Evolutionary conservation across 1,140 invertebrate genomes (phyloP).

Genomic region (Lepidurus couesii): DNA sequence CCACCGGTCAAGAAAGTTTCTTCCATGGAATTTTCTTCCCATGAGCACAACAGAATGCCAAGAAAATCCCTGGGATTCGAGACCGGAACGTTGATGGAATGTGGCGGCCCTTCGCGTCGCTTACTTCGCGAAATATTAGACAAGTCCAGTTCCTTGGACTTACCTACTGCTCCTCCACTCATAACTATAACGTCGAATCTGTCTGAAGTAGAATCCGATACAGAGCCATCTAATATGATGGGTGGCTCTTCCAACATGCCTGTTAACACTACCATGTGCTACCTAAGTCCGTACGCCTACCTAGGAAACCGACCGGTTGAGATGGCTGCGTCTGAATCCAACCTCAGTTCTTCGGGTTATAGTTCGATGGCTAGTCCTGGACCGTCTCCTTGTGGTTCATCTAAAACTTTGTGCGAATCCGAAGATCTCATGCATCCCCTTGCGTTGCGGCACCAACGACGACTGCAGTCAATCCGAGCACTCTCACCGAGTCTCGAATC

Average conservation of each 20-base stretch:
- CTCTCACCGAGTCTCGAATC: constrained; percentile 40
- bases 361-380: constrained; percentile 73
- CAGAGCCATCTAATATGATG: constrained; percentile 44
- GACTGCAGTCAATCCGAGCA: constrained; percentile 34
- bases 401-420: constrained; percentile 66
- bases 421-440: constrained; percentile 54
- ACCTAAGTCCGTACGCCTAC: constrained; percentile 67
- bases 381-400: constrained; percentile 66
- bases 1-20: constrained; percentile 30
- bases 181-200: constrained; percentile 68
- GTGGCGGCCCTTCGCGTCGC: background rate
- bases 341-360: constrained; percentile 73
- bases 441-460: constrained; percentile 19
- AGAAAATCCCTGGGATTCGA: background rate
- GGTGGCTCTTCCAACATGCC: background rate
- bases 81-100: background rate
- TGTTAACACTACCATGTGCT: constrained; percentile 51
- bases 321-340: constrained; percentile 67
- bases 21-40: constrained; percentile 8
- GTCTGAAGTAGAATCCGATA: constrained; percentile 65
- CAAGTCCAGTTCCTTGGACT: constrained; percentile 57
- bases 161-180: constrained; percentile 58
- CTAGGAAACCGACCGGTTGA: constrained; percentile 52
- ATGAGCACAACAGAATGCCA: background rate
- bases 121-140: constrained; percentile 46